Percentiles rank a stretch among this genome's conserved stretches.
Evolutionary conservation across 2,888 invertebrate genomes (phyloP).

Genomic region (Pantelozetes paolii): DNA sequence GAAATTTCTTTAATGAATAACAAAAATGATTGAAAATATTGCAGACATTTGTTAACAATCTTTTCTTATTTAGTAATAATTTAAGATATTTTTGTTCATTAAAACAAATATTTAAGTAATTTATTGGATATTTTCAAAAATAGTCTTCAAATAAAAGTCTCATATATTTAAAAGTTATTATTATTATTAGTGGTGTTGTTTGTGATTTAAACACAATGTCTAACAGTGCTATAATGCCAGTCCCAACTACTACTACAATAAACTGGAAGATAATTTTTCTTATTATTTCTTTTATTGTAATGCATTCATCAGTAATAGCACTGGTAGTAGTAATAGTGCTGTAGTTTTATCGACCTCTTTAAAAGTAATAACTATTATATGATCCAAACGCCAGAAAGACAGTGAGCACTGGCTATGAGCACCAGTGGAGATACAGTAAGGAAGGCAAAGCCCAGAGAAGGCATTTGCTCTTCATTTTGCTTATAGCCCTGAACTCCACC

Average conservation of each 20-base stretch:
- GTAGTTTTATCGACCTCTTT: constrained; percentile 33
- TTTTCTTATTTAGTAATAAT: no score
- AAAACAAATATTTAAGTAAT: background rate
- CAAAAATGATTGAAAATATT: no score
- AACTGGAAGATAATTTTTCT: background rate
- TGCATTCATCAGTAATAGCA: background rate
- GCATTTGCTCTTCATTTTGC: background rate
- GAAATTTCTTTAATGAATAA: no score
- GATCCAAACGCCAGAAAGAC: background rate
- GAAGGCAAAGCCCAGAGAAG: background rate
- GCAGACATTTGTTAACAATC: no score
- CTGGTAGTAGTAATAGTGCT: background rate
- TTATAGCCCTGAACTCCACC: constrained; percentile 8
- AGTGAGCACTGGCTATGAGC: background rate
- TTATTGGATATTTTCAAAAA: background rate
- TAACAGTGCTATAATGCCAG: background rate
- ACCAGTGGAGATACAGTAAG: background rate
- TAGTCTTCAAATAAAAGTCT: background rate
- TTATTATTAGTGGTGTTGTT: background rate
- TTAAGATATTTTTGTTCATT: background rate
- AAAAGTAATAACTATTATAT: constrained; percentile 28
- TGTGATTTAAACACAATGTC: background rate
- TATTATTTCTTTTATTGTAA: constrained; percentile 20
- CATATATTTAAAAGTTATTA: constrained; percentile 4
- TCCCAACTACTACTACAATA: background rate